Evolutionary conservation across 1,140 invertebrate genomes (phyloP), one percentile per base, ranked within the genome.

Genomic region (Marisa cornuarietis): DNA sequence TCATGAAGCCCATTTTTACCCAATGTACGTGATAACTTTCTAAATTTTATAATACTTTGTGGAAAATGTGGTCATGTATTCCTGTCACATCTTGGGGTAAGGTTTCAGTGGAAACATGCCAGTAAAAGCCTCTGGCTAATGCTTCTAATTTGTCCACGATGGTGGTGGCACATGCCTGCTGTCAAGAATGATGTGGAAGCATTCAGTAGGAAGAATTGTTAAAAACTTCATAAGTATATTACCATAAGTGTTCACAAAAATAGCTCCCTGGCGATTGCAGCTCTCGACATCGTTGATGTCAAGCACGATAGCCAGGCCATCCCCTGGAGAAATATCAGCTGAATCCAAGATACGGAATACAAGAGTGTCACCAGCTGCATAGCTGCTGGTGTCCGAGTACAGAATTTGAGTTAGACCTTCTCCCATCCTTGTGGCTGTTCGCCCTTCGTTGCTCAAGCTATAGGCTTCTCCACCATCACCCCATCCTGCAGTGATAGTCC

Each of bases 371-470:
- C 88, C 88, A 26, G 85, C 78, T 18, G 72, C 74, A 69, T 87
- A 87, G 58, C 81, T 83, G 16, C 79, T 75, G 8, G 31, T 69
- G 52, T 80, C 84, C 2, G 89, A 90, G 73, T 89, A 88, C 11
- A 89, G 80, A 2, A 88, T 82, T 54, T 75, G 61, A 11, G 85
- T 85, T 13, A 84, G 26, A 26, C 85, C 85, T n/a, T 80, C 79
- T 16, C 65, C 52, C 24, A 79, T 81, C 58, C 86, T 75, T 7
- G 87, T 89, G 3, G 84, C 87, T 51, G 84, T 89, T 69, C 85
- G 87, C 75, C 87, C 84, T 68, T 90, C 89, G 83, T 89, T 87
- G 78, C 85, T 88, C 13, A 82, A 72, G 63, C 76, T 69, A 72
- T 90, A 90, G n/a, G 84, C 86, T 51, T 85, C 81, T 73, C 80